A percentile compares a stretch with the other conserved stretches of the same genome.
Evolutionary conservation across 1,140 invertebrate genomes (phyloP).

Genomic region (Muscidifurax raptorellus): DNA sequence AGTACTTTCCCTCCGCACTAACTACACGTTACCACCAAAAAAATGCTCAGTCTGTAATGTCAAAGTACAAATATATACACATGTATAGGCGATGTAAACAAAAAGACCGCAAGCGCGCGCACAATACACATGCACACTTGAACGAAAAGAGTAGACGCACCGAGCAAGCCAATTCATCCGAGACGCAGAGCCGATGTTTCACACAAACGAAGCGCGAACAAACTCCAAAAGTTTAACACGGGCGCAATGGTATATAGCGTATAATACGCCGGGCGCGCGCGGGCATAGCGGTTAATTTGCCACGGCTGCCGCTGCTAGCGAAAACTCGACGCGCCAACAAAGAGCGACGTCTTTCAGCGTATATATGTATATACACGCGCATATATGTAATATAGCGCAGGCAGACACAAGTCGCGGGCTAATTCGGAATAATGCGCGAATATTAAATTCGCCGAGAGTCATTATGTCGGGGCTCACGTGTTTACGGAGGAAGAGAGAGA

Average conservation of each 20-base stretch:
- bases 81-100: neutral
- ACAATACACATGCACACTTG: too few species aligned
- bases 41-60: neutral
- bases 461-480: conserved; percentile 1
- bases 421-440: conserved; percentile 39
- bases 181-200: neutral
- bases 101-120: neutral
- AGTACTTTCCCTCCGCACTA: neutral
- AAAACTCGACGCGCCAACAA: conserved; percentile 19
- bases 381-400: neutral
- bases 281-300: conserved; percentile 22
- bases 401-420: conserved; percentile 17
- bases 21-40: neutral
- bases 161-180: neutral
- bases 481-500: conserved; percentile 8
- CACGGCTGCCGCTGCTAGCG: neutral
- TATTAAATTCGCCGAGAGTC: conserved; percentile 36
- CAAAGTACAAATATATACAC: too few species aligned
- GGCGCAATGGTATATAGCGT: neutral
- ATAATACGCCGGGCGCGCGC: neutral
- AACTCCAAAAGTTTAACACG: neutral
- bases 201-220: neutral
- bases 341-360: conserved; percentile 8
- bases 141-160: neutral
- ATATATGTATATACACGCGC: neutral